Percentiles rank a stretch among this genome's conserved stretches.
phyloP scores from a whole-genome alignment of 1,140 invertebrate genomes.

The Bombus affinis region DNA sequence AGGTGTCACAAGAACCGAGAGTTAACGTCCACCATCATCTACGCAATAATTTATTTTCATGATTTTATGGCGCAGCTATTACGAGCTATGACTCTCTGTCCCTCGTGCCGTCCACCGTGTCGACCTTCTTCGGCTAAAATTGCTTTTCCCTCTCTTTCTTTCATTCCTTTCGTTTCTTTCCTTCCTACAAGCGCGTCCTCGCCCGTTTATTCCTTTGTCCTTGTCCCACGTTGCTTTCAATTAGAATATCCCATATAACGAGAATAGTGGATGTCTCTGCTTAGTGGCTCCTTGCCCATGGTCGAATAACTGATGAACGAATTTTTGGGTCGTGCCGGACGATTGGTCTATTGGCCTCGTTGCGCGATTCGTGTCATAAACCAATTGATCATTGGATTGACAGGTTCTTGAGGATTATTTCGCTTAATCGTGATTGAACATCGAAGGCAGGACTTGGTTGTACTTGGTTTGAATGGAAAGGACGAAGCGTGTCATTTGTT shows the following conservation, averaged over 20 bases:
- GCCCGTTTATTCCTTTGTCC: constrained; percentile 12
- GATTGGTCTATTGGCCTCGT: not conserved
- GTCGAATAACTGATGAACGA: not conserved
- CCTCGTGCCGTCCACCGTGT: constrained; percentile 10
- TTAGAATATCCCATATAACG: constrained; percentile 15
- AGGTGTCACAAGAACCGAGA: constrained; percentile 30
- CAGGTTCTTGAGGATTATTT: not conserved
- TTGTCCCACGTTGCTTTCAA: constrained; percentile 5
- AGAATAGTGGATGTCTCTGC: not conserved
- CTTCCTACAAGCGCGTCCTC: not conserved
- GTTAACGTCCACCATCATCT: constrained; percentile 64
- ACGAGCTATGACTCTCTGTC: constrained; percentile 39
- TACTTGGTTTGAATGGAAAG: not conserved
- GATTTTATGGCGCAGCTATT: constrained; percentile 68
- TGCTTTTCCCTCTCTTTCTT: not conserved
- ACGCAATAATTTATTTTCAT: constrained; percentile 75
- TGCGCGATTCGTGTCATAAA: not conserved
- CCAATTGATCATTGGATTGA: not conserved
- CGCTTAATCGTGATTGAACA: too few relatives aligned
- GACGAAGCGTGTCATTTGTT: not conserved
- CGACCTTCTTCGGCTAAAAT: constrained; percentile 32
- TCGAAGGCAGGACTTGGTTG: too few relatives aligned
- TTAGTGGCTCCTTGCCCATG: not conserved
- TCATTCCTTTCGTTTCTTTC: not conserved
- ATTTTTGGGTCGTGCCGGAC: not conserved